A percentile compares a stretch with the other conserved stretches of the same genome.
phyloP scores from a whole-genome alignment of 2,113 vertebrate species.

The Prinia subflava region DNA sequence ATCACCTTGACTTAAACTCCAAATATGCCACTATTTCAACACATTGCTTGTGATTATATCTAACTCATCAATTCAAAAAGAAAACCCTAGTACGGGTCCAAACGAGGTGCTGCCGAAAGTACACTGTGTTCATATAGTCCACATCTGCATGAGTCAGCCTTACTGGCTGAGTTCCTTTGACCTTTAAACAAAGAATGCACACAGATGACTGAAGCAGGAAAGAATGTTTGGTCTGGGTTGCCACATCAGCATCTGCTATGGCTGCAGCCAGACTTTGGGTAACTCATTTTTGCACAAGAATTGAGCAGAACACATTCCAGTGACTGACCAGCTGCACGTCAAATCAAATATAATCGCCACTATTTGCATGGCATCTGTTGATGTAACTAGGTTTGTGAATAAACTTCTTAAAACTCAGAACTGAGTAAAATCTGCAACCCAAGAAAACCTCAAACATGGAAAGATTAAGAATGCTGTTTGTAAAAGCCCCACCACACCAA shows the following conservation, averaged over 20 bases:
- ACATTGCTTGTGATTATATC: neutral
- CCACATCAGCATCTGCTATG: conserved; percentile 58
- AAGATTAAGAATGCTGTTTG: neutral
- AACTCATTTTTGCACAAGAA: neutral
- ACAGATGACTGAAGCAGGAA: conserved; percentile 48
- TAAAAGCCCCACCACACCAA: neutral
- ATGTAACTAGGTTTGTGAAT: neutral
- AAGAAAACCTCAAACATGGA: neutral
- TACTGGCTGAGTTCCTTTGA: conserved; percentile 32
- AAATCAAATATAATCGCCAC: neutral
- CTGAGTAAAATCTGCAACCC: neutral
- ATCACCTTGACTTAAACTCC: neutral
- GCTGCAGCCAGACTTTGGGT: neutral
- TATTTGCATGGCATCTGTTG: neutral
- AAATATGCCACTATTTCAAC: neutral
- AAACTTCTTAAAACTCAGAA: neutral
- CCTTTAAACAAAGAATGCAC: conserved; percentile 54
- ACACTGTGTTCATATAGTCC: neutral
- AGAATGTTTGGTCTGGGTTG: conserved; percentile 53
- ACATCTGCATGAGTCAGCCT: conserved; percentile 1
- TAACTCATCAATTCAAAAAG: neutral
- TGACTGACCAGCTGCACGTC: neutral
- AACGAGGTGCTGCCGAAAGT: neutral
- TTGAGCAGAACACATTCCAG: neutral
- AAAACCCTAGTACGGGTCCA: neutral